Conservation (phyloP, 2,113 vertebrate species). For the Nicator chloris region DNA sequence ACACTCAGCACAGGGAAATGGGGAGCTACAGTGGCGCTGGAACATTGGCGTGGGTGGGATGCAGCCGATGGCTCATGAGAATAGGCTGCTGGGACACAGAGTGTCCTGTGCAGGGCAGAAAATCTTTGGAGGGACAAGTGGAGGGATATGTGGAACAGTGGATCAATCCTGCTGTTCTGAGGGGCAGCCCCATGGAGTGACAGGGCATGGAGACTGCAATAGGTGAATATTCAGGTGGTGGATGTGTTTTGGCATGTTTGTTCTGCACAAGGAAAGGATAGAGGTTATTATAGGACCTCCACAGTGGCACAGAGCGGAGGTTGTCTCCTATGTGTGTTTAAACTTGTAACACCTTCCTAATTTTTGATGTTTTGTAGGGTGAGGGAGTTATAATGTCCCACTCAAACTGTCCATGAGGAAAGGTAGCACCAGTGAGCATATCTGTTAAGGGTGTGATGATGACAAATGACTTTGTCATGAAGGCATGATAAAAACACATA, state of each 20-base stretch:
- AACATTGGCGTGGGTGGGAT: not conserved
- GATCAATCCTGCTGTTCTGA: not conserved
- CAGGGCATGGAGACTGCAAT: fast-evolving
- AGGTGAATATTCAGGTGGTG: not conserved
- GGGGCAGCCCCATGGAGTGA: not conserved
- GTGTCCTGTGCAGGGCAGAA: not conserved
- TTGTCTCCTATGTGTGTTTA: not conserved
- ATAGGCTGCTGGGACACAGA: not conserved
- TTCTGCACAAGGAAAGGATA: not conserved
- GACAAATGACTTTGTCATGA: not conserved
- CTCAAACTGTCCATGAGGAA: not conserved
- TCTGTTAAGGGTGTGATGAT: not conserved
- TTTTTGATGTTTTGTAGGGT: not conserved
- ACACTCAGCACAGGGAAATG: not conserved
- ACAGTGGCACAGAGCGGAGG: not conserved
- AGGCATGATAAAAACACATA: not conserved
- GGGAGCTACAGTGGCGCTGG: not conserved
- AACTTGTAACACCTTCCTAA: not conserved
- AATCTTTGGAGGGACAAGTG: not conserved
- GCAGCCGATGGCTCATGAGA: not conserved
- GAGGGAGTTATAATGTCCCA: not conserved
- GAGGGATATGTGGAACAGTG: not conserved
- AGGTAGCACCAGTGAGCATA: fast-evolving
- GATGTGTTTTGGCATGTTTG: not conserved
- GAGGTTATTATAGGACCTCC: not conserved